Conservation (phyloP, 2,888 invertebrate genomes). For the Brenthis hecate region DNA sequence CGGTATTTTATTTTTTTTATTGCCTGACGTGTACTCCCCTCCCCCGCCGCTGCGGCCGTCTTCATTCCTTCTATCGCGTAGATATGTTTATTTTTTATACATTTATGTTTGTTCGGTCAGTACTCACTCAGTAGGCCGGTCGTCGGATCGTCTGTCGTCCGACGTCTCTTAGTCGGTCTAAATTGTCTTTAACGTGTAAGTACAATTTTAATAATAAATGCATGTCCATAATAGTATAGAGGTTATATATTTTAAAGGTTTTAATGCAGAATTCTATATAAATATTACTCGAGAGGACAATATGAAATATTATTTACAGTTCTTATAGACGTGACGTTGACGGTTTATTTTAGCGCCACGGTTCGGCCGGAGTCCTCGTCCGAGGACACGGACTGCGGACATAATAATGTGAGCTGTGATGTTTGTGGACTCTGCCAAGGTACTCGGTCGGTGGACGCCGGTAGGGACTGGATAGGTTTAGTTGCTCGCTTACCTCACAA, state of each 20-base stretch:
- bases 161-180: slow-evolving; percentile 67
- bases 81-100: slow-evolving; percentile 82
- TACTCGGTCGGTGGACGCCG: slow-evolving; percentile 48
- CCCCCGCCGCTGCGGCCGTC: slow-evolving; percentile 39
- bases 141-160: slow-evolving; percentile 47
- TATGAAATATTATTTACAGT: slow-evolving; percentile 79
- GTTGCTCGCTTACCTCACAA: slow-evolving; percentile 57
- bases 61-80: slow-evolving; percentile 73
- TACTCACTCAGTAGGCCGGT: not conserved
- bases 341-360: slow-evolving; percentile 52
- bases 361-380: not conserved
- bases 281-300: slow-evolving; percentile 71
- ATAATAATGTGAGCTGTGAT: slow-evolving; percentile 62
- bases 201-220: slow-evolving; percentile 72
- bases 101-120: slow-evolving; percentile 51
- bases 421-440: slow-evolving; percentile 65
- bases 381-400: slow-evolving; percentile 19
- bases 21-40: not conserved
- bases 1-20: slow-evolving; percentile 45
- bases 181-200: slow-evolving; percentile 71
- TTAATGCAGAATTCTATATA: slow-evolving; percentile 76
- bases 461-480: slow-evolving; percentile 48
- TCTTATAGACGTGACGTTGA: slow-evolving; percentile 51
- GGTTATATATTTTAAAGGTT: slow-evolving; percentile 72
- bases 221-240: slow-evolving; percentile 74